phyloP scores from a whole-genome alignment of 1,140 invertebrate genomes.

The Sarcophaga peregrina region DNA sequence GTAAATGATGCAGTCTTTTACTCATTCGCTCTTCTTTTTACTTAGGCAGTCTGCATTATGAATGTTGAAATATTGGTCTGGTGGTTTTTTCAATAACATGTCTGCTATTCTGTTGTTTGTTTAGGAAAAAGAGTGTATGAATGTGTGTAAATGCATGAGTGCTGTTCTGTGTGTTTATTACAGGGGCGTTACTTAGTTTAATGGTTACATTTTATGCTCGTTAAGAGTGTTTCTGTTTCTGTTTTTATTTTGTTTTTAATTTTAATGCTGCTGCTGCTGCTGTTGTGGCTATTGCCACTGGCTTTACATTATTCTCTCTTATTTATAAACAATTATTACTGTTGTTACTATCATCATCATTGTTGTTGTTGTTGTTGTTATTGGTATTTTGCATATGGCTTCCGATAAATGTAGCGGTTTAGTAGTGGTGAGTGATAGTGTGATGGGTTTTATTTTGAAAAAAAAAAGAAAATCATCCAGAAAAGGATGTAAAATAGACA shows the following conservation, averaged over 20 bases:
- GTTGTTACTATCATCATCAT: slow-evolving; percentile 4
- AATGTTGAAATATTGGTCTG: neutral
- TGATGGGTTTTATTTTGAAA: neutral
- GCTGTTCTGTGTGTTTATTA: neutral
- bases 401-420: slow-evolving; percentile 35
- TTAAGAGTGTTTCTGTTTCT: neutral
- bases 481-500: neutral
- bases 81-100: neutral
- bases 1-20: neutral
- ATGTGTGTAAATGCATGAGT: too few species aligned
- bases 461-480: neutral
- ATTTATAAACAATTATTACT: neutral
- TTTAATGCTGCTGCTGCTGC: slow-evolving; percentile 19
- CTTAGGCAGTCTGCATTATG: too few species aligned
- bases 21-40: neutral
- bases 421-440: neutral
- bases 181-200: slow-evolving; percentile 34
- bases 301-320: neutral
- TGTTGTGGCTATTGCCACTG: neutral
- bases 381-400: slow-evolving; percentile 40
- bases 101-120: slow-evolving; percentile 12
- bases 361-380: slow-evolving; percentile 37
- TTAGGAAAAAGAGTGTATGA: too few species aligned
- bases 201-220: slow-evolving; percentile 39
- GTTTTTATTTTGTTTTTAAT: neutral